A percentile compares a stretch with the other conserved stretches of the same genome.
Conservation (phyloP, 2,113 vertebrate species). For the Oryzias melastigma region DNA sequence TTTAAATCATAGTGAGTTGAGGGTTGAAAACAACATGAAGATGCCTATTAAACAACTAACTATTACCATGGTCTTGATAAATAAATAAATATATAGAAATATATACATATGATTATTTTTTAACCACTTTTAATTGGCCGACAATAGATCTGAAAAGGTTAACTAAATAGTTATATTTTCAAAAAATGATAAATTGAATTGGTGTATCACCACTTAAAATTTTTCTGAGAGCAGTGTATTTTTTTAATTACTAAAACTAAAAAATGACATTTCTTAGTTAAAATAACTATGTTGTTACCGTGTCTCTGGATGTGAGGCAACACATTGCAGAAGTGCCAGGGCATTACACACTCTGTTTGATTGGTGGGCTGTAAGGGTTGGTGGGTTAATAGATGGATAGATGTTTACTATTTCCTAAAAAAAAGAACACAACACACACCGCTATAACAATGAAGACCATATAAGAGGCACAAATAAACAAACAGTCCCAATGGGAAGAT, state of each 20-base stretch:
- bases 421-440: not conserved
- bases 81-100: no score
- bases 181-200: no score
- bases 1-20: not conserved
- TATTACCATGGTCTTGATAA: no score
- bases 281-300: conserved; percentile 70
- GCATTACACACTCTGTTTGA: conserved; percentile 98
- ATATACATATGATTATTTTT: no score
- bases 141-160: no score
- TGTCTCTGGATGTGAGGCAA: conserved; percentile 96
- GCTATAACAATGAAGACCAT: not conserved
- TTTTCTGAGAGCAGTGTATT: not conserved
- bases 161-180: no score
- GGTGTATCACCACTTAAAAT: no score
- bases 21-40: no score
- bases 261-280: not conserved
- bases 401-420: conserved; percentile 98
- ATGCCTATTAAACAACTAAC: no score
- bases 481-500: not conserved
- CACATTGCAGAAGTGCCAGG: conserved; percentile 93
- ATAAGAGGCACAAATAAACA: not conserved
- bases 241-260: not conserved
- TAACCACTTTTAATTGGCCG: no score
- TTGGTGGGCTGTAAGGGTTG: conserved; percentile 95
- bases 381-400: conserved; percentile 98